Conservation (phyloP, 35 echinoderm and acorn worm species). For the Diadema setosum region DNA sequence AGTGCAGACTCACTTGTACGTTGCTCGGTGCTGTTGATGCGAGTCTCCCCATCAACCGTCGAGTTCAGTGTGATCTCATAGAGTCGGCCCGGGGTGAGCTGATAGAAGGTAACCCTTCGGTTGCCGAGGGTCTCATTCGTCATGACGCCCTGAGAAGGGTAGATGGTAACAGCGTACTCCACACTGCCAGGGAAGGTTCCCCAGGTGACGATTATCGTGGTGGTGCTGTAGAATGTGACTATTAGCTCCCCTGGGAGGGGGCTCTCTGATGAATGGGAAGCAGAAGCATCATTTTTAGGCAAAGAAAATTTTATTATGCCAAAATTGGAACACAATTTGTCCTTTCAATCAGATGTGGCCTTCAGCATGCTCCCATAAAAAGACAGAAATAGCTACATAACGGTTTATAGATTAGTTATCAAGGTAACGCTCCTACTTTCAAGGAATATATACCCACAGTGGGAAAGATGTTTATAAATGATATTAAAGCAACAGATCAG, state of each 20-base stretch:
- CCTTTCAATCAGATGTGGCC: too few relatives aligned
- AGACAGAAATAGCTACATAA: too few relatives aligned
- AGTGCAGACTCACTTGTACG: neutral
- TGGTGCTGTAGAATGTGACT: neutral
- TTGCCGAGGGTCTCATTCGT: neutral
- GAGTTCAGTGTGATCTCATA: neutral
- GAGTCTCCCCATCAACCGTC: too few relatives aligned
- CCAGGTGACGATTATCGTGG: neutral
- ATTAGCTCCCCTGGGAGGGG: neutral
- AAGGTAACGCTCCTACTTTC: too few relatives aligned
- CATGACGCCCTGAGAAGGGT: neutral
- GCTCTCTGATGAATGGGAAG: neutral
- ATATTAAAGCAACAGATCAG: too few relatives aligned
- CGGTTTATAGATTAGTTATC: too few relatives aligned
- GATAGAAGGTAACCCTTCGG: neutral
- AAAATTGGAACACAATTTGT: too few relatives aligned
- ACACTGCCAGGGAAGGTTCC: neutral
- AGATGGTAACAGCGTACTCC: neutral
- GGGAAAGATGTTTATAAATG: too few relatives aligned
- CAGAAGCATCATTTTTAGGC: too few relatives aligned
- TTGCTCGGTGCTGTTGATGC: neutral
- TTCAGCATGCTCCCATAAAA: too few relatives aligned
- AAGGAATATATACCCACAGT: too few relatives aligned
- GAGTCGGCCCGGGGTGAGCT: neutral
- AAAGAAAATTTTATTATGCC: too few relatives aligned